Evolutionary conservation across 2,888 invertebrate genomes (phyloP), one percentile per base, ranked within the genome.

Genomic region (Drosophila affinis): DNA sequence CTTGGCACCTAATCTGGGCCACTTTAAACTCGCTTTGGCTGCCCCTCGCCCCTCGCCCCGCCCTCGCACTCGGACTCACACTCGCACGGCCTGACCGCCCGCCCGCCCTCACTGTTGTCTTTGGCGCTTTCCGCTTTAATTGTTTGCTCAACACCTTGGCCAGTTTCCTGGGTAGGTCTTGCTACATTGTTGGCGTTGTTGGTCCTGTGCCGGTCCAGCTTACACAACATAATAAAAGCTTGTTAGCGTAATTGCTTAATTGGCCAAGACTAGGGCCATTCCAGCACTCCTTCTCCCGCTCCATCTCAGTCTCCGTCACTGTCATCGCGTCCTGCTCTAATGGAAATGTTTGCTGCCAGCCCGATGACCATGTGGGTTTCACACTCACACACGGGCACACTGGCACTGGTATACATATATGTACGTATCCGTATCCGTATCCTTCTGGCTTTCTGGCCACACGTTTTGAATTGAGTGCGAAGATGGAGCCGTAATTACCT

Each of bases 181-280:
- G 56, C 49, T n/a, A 24, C 62, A 52, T 72, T 54, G 67, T 62
- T 54, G 52, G 60, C 21, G 21, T 21, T 34, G 46, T 48, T 55
- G 53, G 51, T 49, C 57, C 24, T 24, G 27, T 27, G 7, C 52
- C 57, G 54, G 51, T 49, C 57, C 39, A 51, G 62, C 56, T 59
- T 32, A 68, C 74, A 56, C 81, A 80, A 76, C 77, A 81, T 79
- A 86, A 88, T 85, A 87, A 88, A 82, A 83, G 87, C 85, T 87
- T 84, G 85, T 88, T 86, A 87, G 70, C 77, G 76, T 86, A 86
- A 86, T 88, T 86, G 84, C 88, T 88, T 86, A 86, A 86, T 86
- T 86, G 87, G 78, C 79, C 75, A 70, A 57, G 62, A 53, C 63
- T 46, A 34, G 69, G 56, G 34, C 46, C 27, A 47, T 49, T 29